Percentiles rank a stretch among this genome's conserved stretches.
These are phyloP conservation scores for Eupristina koningsbergeri DNA, from an alignment of 1,140 invertebrate species.

Conservation along the genomic window DNA sequence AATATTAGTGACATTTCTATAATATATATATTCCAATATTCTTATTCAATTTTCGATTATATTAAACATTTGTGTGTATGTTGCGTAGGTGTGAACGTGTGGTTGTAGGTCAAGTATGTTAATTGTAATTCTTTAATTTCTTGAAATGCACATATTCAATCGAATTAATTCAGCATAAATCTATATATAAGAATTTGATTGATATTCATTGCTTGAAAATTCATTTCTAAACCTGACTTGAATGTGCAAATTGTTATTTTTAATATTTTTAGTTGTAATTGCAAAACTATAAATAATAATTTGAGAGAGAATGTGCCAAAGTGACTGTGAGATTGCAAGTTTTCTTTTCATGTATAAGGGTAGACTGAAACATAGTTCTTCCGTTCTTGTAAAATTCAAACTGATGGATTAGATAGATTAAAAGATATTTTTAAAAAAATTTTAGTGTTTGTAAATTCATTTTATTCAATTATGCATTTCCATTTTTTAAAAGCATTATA, in stretches of 20 bases:
- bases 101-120: slow-evolving; percentile 6
- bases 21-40: slow-evolving; percentile 24
- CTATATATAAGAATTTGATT: slow-evolving; percentile 23
- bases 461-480: background rate
- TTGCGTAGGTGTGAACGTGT: background rate
- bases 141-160: slow-evolving; percentile 8
- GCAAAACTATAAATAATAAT: slow-evolving; percentile 27
- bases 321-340: slow-evolving; percentile 44
- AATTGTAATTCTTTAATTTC: slow-evolving; percentile 11
- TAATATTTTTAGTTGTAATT: slow-evolving; percentile 33
- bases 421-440: background rate
- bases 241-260: slow-evolving; percentile 41
- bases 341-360: slow-evolving; percentile 26
- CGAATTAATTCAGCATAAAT: slow-evolving; percentile 8
- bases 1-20: slow-evolving; percentile 38
- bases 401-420: background rate
- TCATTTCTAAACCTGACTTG: slow-evolving; percentile 16
- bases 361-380: slow-evolving; percentile 1
- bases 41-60: slow-evolving; percentile 21
- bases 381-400: background rate
- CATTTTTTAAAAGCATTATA: background rate
- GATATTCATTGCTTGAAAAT: background rate
- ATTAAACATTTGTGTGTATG: slow-evolving; percentile 26
- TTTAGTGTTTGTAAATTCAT: background rate
- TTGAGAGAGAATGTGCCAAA: slow-evolving; percentile 47